Evolutionary conservation across 2,797 vertebrate genomes (phyloP).

Genomic region (Gephyroberyx darwinii): DNA sequence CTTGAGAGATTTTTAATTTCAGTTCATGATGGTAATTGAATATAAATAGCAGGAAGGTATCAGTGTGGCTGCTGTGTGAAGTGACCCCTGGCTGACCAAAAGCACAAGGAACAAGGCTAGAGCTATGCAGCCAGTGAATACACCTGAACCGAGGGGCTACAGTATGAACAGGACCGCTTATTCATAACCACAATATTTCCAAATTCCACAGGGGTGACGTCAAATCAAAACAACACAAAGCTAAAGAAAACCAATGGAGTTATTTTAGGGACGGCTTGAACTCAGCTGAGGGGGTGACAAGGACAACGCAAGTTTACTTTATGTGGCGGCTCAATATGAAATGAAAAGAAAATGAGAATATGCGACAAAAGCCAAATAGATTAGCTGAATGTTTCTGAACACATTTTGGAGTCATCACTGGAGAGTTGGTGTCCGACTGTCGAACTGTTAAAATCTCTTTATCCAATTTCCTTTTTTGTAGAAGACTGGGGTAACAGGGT

Average conservation of each 20-base stretch:
- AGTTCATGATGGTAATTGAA: conserved; percentile 65
- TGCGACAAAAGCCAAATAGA: not conserved
- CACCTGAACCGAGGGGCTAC: conserved; percentile 49
- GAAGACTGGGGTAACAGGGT: too few relatives aligned
- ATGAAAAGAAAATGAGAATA: not conserved
- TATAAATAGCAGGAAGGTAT: conserved; percentile 66
- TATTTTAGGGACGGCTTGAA: conserved; percentile 46
- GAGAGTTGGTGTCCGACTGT: too few relatives aligned
- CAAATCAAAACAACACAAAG: conserved; percentile 59
- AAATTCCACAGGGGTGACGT: conserved; percentile 59
- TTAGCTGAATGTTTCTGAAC: not conserved
- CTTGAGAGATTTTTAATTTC: conserved; percentile 64
- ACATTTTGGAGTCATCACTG: not conserved
- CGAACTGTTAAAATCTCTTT: too few relatives aligned
- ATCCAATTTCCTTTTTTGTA: too few relatives aligned
- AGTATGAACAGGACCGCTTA: conserved; percentile 63
- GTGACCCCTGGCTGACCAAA: conserved; percentile 78
- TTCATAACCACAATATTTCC: conserved; percentile 70
- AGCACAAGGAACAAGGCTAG: conserved; percentile 71
- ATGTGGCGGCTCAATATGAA: not conserved
- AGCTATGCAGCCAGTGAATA: conserved; percentile 67
- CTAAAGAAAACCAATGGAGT: conserved; percentile 40
- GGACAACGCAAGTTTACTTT: conserved; percentile 24
- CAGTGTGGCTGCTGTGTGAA: conserved; percentile 57
- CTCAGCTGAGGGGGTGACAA: not conserved